Percentiles rank a stretch among this genome's conserved stretches.
phyloP scores from a whole-genome alignment of 2,888 invertebrate genomes.

The Lepidocyrtinus sp. region DNA sequence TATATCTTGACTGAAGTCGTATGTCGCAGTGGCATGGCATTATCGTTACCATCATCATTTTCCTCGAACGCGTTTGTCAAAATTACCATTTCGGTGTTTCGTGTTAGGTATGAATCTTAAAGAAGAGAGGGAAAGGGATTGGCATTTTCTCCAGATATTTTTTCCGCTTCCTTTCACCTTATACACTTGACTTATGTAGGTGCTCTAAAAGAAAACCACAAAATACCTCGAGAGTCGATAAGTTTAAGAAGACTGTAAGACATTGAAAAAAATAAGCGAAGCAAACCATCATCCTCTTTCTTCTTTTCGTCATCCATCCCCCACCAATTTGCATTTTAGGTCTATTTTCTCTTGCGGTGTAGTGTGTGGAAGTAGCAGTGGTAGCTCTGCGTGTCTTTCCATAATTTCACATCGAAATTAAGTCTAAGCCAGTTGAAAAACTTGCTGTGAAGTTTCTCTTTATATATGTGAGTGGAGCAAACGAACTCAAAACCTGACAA shows the following conservation, averaged over 20 bases:
- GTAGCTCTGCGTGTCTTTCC: background rate
- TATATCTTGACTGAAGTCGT: background rate
- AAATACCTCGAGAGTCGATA: background rate
- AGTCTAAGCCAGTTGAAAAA: background rate
- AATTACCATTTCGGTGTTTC: background rate
- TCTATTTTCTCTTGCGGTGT: background rate
- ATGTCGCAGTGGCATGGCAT: slow-evolving; percentile 15
- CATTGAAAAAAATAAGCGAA: background rate
- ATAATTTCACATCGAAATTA: slow-evolving; percentile 36
- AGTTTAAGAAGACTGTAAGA: background rate
- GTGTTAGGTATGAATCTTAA: background rate
- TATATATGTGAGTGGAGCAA: background rate
- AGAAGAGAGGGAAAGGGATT: background rate
- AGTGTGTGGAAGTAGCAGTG: background rate
- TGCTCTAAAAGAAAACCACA: background rate
- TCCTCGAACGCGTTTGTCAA: background rate
- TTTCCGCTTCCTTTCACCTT: background rate
- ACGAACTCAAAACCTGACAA: slow-evolving; percentile 10
- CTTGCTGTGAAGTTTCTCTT: too few species aligned
- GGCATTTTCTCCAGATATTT: slow-evolving; percentile 20
- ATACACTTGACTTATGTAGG: background rate
- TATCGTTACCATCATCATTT: slow-evolving; percentile 14
- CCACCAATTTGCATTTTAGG: slow-evolving; percentile 21
- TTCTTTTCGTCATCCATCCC: background rate
- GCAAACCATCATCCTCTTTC: background rate